These are phyloP conservation scores for Macrostomum lignano DNA, from an alignment of 1,140 invertebrate genomes.

Conservation along the genomic window DNA sequence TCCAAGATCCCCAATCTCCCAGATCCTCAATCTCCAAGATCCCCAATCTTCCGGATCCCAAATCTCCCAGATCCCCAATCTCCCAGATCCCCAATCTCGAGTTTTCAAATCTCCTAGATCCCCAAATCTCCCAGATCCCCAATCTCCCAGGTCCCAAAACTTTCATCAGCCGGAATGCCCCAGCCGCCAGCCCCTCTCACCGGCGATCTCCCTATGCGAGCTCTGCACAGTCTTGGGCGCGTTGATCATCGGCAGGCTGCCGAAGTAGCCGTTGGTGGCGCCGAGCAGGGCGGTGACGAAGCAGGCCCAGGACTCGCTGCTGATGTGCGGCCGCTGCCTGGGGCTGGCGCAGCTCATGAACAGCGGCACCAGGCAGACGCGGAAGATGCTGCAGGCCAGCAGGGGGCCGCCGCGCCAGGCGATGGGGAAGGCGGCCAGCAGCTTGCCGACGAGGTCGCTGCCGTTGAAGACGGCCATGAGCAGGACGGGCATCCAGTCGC, in stretches of 20 bases:
- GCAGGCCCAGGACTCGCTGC: conserved; percentile 39
- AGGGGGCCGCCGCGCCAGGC: conserved; percentile 47
- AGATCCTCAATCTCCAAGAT: too few relatives aligned
- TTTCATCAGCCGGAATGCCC: too few relatives aligned
- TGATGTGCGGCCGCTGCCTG: conserved; percentile 38
- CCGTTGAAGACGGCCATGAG: conserved; percentile 59
- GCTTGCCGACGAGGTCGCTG: conserved; percentile 53
- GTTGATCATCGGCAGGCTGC: conserved; percentile 61
- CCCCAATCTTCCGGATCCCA: too few relatives aligned
- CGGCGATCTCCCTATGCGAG: conserved; percentile 43
- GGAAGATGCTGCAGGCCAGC: conserved; percentile 37
- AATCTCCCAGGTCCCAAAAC: too few relatives aligned
- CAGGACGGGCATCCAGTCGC: conserved; percentile 61
- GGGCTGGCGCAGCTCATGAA: conserved; percentile 47
- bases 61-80: too few relatives aligned
- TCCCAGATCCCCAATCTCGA: too few relatives aligned
- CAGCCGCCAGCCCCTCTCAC: too few relatives aligned
- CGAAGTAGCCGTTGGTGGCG: conserved; percentile 52
- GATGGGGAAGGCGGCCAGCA: conserved; percentile 45
- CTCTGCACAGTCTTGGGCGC: conserved; percentile 49
- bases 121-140: too few relatives aligned
- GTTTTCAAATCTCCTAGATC: too few relatives aligned
- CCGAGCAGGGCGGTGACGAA: conserved; percentile 40
- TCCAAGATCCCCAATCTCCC: too few relatives aligned
- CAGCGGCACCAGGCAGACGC: conserved; percentile 46